These are phyloP conservation scores for Neogale vison DNA, from an alignment of 2,113 vertebrate species.

Conservation along the genomic window DNA sequence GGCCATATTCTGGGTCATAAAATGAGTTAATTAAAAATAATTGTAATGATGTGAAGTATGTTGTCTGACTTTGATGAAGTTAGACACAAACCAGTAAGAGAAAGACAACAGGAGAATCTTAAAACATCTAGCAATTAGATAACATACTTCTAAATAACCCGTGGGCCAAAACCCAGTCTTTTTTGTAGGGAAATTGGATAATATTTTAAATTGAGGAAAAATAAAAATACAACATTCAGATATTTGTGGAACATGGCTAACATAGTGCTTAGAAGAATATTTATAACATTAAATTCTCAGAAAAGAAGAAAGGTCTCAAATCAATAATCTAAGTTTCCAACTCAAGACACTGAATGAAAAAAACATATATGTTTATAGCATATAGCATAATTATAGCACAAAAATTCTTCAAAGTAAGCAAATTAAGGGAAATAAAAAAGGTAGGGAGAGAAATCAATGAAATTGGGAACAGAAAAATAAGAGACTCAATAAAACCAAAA, in stretches of 20 bases:
- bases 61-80: neutral
- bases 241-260: neutral
- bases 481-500: neutral
- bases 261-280: neutral
- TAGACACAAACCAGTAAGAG: neutral
- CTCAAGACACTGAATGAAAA: neutral
- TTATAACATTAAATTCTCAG: neutral
- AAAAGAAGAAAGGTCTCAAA: neutral
- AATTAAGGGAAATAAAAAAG: neutral
- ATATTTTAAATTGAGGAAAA: neutral
- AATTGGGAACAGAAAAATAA: neutral
- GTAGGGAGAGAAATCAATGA: neutral
- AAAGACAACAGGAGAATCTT: neutral
- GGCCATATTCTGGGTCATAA: neutral
- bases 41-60: neutral
- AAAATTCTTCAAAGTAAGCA: neutral
- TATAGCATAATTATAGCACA: neutral
- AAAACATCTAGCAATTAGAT: neutral
- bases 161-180: neutral
- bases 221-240: neutral
- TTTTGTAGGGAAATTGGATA: neutral
- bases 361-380: neutral
- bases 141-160: neutral
- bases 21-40: neutral
- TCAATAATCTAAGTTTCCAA: neutral